Percentiles rank a stretch among this genome's conserved stretches.
Conservation (phyloP, 2,113 vertebrate species). For the Megaleporinus macrocephalus region DNA sequence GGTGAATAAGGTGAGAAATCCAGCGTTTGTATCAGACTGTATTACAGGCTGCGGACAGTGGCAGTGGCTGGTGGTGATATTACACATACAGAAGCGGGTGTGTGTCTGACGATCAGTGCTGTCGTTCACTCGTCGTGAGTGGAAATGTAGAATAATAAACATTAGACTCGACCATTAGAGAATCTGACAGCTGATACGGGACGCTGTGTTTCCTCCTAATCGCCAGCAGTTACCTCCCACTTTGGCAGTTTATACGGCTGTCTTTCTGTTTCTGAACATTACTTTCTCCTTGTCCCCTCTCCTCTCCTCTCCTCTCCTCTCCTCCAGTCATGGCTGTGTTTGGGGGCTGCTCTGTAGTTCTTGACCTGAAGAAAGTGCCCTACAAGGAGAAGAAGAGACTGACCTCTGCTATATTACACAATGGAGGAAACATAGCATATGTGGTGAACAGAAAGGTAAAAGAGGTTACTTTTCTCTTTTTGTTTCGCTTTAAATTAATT, state of each 20-base stretch:
- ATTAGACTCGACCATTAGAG: no score
- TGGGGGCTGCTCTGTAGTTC: slow-evolving; percentile 71
- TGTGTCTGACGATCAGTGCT: no score
- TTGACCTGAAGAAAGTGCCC: slow-evolving; percentile 77
- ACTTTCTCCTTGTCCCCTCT: neutral
- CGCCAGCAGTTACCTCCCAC: neutral
- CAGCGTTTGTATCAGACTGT: no score
- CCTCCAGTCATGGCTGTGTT: slow-evolving; percentile 73
- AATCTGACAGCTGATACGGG: no score
- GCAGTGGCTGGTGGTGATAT: no score
- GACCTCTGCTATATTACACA: slow-evolving; percentile 72
- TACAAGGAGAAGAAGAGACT: slow-evolving; percentile 76
- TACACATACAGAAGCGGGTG: no score
- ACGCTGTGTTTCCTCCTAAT: neutral
- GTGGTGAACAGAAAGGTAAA: slow-evolving; percentile 81
- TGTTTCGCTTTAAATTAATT: no score
- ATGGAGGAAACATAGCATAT: slow-evolving; percentile 77
- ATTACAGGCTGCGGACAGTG: no score
- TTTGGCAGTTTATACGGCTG: no score
- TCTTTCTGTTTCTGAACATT: neutral
- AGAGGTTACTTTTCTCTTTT: neutral
- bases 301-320: neutral
- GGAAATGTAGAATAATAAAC: no score
- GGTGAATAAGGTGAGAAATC: no score
- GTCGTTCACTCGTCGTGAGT: no score